Conservation (phyloP, 2,113 vertebrate genomes). For the Ptilorrhoa leucosticta region DNA sequence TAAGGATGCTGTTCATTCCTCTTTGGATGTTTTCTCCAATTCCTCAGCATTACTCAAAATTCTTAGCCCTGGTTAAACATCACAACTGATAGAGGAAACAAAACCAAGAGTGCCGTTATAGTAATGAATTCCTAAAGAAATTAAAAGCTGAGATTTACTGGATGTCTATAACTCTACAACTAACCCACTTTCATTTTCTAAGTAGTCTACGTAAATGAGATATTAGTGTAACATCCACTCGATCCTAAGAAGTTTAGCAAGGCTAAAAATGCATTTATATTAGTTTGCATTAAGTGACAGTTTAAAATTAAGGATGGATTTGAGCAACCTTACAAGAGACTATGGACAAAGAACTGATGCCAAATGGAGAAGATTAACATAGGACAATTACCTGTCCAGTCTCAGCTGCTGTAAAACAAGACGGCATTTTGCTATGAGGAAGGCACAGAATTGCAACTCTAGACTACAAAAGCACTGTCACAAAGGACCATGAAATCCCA, state of each 20-base stretch:
- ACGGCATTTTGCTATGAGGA: background rate
- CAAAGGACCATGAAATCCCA: background rate
- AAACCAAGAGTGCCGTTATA: background rate
- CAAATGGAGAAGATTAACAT: background rate
- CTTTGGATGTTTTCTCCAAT: background rate
- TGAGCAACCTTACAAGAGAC: background rate
- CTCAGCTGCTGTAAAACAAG: background rate
- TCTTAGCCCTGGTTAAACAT: conserved; percentile 40
- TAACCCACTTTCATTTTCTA: background rate
- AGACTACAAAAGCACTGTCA: background rate
- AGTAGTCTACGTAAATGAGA: conserved; percentile 9
- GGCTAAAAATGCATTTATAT: background rate
- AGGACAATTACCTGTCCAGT: background rate
- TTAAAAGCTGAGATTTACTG: conserved; percentile 22
- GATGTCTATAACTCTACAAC: background rate
- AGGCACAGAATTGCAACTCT: background rate
- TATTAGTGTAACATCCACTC: background rate
- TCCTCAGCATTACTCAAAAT: background rate
- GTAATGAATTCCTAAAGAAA: conserved; percentile 11
- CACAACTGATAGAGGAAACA: background rate
- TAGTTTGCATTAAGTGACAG: background rate
- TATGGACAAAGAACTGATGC: background rate
- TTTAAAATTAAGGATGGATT: background rate
- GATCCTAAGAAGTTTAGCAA: background rate
- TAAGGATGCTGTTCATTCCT: background rate